Evolutionary conservation across 2,888 invertebrate species (phyloP), one percentile per base, ranked within the genome.

Genomic region (Dendrolimus pini): DNA sequence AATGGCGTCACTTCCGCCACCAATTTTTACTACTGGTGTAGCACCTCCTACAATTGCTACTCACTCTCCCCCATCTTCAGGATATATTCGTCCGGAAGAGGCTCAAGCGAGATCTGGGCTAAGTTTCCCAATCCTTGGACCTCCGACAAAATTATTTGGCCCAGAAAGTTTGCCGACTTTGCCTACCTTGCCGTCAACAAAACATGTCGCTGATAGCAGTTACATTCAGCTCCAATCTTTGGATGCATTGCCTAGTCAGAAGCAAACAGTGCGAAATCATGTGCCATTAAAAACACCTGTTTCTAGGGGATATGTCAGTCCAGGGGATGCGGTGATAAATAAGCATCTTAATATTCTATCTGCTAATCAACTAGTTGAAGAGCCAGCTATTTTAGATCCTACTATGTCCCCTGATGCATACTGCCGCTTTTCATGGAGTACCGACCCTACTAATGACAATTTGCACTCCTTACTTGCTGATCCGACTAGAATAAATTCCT

Each of bases 401-500:
- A 77, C 80, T 59, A 89, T 90, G 85, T 89, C 90, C 42, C 90
- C 90, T 7, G 89, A 89, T 61, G 90, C 91, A 1, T 91, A 91
- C 65, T 91, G 91, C 68, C 82, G 90, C 18, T 91, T 91, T 71
- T 91, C 91, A 2, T 90, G 90, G 91, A 89, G 89, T 72, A 86
- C 83, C 57, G 89, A 89, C 68, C 89, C 90, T 41, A 79, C 84
- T 10, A 85, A 88, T 66, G 90, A 90, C 68, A 90, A 89, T 71
- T 75, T 90, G 59, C 83, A 87, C 70, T 80, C 89, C 63, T 74
- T 90, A 61, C 83, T 87, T 61, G 75, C 82, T 56, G 85, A 88
- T 62, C 76, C 88, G 58, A 75, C 82, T 54, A 76, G 80, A 62
- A 72, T 82, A 65, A 80, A 83, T 66, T 68, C 79, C 52, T 72